phyloP scores from a whole-genome alignment of 2,888 invertebrate species.

The Stenolophus ochropezus region DNA sequence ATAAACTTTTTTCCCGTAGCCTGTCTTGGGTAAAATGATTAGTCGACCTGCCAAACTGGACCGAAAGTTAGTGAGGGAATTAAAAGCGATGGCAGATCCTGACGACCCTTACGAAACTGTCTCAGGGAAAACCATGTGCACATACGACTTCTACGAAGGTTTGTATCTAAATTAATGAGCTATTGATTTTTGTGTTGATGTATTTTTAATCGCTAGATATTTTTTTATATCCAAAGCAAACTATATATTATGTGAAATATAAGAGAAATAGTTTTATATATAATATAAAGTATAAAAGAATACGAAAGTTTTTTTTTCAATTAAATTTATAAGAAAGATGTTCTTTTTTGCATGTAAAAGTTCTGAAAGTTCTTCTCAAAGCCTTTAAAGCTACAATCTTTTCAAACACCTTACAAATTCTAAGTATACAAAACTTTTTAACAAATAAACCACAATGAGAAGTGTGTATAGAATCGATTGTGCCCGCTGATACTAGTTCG shows the following conservation, averaged over 20 bases:
- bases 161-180: too few species aligned
- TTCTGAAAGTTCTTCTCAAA: background rate
- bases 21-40: conserved; percentile 88
- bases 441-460: conserved; percentile 3
- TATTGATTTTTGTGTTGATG: too few species aligned
- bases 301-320: background rate
- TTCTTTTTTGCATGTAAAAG: background rate
- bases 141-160: conserved; percentile 99
- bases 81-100: conserved; percentile 83
- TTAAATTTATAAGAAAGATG: background rate
- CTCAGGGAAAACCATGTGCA: conserved; percentile 95
- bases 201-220: too few species aligned
- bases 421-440: conserved; percentile 28
- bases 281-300: background rate
- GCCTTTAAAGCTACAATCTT: conserved; percentile 40
- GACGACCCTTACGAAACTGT: conserved; percentile 92
- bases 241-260: too few species aligned
- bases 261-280: too few species aligned
- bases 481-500: background rate
- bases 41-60: conserved; percentile 91
- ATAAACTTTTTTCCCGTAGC: conserved; percentile 74
- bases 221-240: too few species aligned
- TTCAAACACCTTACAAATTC: conserved; percentile 15
- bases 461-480: background rate
- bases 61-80: conserved; percentile 84